Base-by-base conservation (phyloP, 2,888 invertebrate genomes). In the Tachina fera region DNA sequence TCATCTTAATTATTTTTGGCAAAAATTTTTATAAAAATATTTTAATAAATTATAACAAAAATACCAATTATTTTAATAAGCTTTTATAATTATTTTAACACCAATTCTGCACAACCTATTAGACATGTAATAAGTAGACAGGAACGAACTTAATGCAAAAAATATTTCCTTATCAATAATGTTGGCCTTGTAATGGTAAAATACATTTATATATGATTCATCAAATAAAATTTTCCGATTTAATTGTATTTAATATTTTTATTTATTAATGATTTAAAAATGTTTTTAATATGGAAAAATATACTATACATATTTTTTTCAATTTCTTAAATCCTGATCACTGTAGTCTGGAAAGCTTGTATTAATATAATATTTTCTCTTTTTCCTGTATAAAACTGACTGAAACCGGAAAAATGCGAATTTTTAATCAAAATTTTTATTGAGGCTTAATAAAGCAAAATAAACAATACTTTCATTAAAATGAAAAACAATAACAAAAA, bases 401-500 rank as follows among this genome's bases (percentile, higher is more conserved):
- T 60, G 9, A 8, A 9, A 60, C 61, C 41, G 60, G 72, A 74
- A 49, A 47, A 47, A 72, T 31, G n/a, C 31, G 45, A 47, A 47
- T 47, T 49, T 61, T 49, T 74, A 74, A 61, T 74, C 39, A 31
- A 41, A 74, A 10, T 39, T 39, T 71, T 19, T 49, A 49, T n/a
- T 16, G 13, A 41, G 60, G 6, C 39, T 74, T 49, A 49, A 49
- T 9, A 16, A 19, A 31, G 14, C 49, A 60, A 61, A 61, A 61
- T 14, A 74, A 43, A 75, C 31, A 31, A 31, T 65, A 65, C n/a
- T 76, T 76, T 65, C 16, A n/a, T 65, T 47, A 47, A 11, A 31
- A 6, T 31, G 6, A 31, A 31, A 31, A 31, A 31, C 39, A 56
- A n/a, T 5, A 70, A 70, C 43, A 70, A 53, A 61, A 51, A 22